Evolutionary conservation across 2,888 invertebrate species (phyloP).

Genomic region (Lumbricus terrestris): DNA sequence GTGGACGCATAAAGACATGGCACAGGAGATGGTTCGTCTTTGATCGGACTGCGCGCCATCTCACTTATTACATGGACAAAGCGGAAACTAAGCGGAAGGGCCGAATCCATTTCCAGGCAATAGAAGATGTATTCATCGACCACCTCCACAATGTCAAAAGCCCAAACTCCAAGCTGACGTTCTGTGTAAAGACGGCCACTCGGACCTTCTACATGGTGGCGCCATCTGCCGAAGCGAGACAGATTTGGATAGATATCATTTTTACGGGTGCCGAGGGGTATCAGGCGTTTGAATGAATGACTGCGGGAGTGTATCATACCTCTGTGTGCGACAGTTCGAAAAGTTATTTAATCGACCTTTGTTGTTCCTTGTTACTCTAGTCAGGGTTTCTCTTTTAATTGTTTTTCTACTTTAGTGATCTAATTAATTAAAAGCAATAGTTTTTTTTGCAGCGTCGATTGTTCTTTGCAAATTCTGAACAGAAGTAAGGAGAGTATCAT

Average conservation of each 20-base stretch:
- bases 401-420: neutral
- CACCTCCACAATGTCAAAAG: constrained; percentile 88
- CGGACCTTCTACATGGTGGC: constrained; percentile 87
- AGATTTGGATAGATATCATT: constrained; percentile 94
- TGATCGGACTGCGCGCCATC: constrained; percentile 81
- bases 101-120: constrained; percentile 71
- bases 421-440: neutral
- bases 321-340: neutral
- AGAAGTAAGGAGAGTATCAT: no score
- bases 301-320: neutral
- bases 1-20: constrained; percentile 72
- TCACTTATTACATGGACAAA: constrained; percentile 87
- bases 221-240: constrained; percentile 86
- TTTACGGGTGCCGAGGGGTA: constrained; percentile 91
- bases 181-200: constrained; percentile 89
- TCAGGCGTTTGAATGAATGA: constrained; percentile 65
- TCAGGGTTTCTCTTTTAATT: neutral
- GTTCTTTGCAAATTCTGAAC: neutral
- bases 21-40: constrained; percentile 95
- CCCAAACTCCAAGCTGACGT: constrained; percentile 85
- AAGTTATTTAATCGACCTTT: neutral
- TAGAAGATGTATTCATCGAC: constrained; percentile 94
- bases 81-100: constrained; percentile 86
- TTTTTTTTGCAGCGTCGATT: neutral
- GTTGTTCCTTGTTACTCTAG: neutral